These are phyloP conservation scores for Acanthaster planci DNA, from an alignment of 35 echinoderm and acorn worm species.

Conservation along the genomic window DNA sequence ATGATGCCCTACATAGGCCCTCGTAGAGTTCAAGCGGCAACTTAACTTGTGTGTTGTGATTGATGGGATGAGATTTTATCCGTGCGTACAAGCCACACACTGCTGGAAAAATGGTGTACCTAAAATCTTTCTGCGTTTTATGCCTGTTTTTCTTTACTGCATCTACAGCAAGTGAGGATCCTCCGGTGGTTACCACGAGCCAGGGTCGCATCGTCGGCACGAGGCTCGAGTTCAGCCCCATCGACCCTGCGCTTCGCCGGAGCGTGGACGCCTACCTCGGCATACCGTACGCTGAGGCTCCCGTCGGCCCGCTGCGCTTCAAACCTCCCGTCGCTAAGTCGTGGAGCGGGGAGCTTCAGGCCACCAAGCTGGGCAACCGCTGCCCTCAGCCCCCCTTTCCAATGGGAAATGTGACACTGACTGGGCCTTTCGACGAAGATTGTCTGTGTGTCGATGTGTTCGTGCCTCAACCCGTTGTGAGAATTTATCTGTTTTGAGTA, in stretches of 20 bases:
- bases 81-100: too few species aligned
- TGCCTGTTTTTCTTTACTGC: not conserved
- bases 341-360: conserved; percentile 18
- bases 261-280: conserved; percentile 42
- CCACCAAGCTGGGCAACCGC: not conserved
- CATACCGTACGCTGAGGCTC: conserved; percentile 63
- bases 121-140: not conserved
- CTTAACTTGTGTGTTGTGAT: too few species aligned
- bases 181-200: conserved; percentile 4
- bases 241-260: not conserved
- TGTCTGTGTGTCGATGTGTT: conserved; percentile 81
- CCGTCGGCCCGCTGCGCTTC: conserved; percentile 48
- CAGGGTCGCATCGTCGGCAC: conserved; percentile 14
- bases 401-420: not conserved
- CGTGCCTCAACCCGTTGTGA: conserved; percentile 27
- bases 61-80: too few species aligned
- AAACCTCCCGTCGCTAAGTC: conserved; percentile 46
- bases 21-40: too few species aligned
- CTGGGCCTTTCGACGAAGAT: conserved; percentile 46
- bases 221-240: not conserved
- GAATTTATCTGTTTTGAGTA: not conserved
- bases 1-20: too few species aligned
- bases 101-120: not conserved
- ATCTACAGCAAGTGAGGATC: not conserved
- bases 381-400: not conserved